phyloP scores from a whole-genome alignment of 2,113 vertebrate genomes.

The Alethe diademata region DNA sequence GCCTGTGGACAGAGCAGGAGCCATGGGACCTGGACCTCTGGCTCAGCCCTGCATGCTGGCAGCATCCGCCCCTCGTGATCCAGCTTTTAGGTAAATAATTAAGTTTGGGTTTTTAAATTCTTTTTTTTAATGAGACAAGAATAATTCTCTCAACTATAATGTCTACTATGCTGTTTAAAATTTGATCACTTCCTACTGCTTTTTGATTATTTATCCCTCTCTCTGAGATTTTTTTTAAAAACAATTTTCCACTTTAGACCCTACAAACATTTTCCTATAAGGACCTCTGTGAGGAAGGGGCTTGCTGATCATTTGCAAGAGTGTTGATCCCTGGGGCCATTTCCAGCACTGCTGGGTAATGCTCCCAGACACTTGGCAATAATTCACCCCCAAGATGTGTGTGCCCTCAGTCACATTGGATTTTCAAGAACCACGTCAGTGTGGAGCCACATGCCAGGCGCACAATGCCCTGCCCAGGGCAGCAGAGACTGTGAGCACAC shows the following conservation, averaged over 20 bases:
- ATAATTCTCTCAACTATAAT: not conserved
- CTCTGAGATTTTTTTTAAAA: not conserved
- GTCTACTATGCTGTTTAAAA: not conserved
- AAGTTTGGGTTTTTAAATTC: not conserved
- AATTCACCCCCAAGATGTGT: not conserved
- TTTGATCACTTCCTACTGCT: not conserved
- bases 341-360: not conserved
- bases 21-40: not conserved
- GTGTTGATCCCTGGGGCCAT: fast-evolving
- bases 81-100: not conserved
- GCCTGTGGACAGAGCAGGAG: not conserved
- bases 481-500: not conserved
- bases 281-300: not conserved
- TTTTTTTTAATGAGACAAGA: not conserved
- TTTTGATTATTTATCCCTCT: not conserved
- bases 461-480: fast-evolving
- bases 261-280: not conserved
- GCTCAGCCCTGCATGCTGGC: not conserved
- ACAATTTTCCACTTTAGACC: not conserved
- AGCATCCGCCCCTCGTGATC: fast-evolving
- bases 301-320: not conserved
- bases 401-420: not conserved
- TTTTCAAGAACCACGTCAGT: not conserved
- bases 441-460: fast-evolving
- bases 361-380: not conserved